Percentiles rank a stretch among this genome's conserved stretches.
Conservation (phyloP, 2,113 vertebrate species). For the Pogona vitticeps region DNA sequence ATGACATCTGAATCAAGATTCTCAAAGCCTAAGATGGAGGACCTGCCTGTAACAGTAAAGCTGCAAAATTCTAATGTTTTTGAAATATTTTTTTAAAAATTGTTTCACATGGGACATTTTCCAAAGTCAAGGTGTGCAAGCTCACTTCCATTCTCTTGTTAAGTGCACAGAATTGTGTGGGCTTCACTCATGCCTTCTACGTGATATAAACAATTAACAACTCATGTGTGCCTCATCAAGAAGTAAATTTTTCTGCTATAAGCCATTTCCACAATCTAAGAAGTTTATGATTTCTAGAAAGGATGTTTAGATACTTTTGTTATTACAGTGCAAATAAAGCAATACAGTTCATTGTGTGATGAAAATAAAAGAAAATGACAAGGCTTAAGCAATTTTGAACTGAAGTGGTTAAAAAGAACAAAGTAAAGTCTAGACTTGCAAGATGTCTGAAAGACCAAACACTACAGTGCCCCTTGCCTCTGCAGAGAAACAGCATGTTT, state of each 20-base stretch:
- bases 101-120: conserved; percentile 19
- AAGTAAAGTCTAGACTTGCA: not conserved
- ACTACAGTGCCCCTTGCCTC: not conserved
- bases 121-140: conserved; percentile 2
- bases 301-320: conserved; percentile 22
- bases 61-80: not conserved
- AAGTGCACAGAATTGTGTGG: not conserved
- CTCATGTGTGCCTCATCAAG: conserved; percentile 5
- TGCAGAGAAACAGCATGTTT: not conserved
- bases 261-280: conserved; percentile 23
- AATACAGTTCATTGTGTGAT: conserved; percentile 10
- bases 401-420: not conserved
- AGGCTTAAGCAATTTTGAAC: not conserved
- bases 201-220: not conserved
- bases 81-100: not conserved
- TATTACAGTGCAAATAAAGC: conserved; percentile 10
- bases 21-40: not conserved
- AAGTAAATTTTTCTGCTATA: conserved; percentile 4
- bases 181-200: conserved; percentile 7
- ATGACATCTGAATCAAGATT: conserved; percentile 10
- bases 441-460: not conserved
- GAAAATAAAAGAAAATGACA: conserved; percentile 3
- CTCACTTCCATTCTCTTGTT: conserved; percentile 39
- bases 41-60: conserved; percentile 6
- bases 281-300: conserved; percentile 18